A percentile compares a stretch with the other conserved stretches of the same genome.
These are phyloP conservation scores for Xerus inauris DNA, from an alignment of 2,113 vertebrate species.

Conservation along the genomic window DNA sequence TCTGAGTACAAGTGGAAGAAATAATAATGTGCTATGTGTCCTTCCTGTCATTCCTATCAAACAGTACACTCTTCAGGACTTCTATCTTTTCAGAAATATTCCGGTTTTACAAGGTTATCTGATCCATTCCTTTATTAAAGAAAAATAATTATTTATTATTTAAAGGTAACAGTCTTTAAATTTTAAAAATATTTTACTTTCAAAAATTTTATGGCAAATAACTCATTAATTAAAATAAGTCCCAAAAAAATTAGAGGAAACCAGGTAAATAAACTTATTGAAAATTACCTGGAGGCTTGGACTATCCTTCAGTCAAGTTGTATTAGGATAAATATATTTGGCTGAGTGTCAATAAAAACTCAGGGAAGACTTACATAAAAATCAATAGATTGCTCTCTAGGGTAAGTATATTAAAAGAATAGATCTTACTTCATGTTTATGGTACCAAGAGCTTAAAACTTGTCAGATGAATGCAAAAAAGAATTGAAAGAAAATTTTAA, in stretches of 20 bases:
- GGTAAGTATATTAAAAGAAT: not conserved
- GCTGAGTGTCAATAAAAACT: not conserved
- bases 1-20: slow-evolving; percentile 37
- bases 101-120: not conserved
- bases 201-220: slow-evolving; percentile 8
- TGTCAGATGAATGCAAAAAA: not conserved
- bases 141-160: not conserved
- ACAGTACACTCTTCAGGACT: not conserved
- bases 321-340: not conserved
- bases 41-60: not conserved
- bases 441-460: not conserved
- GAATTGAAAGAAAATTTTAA: not conserved
- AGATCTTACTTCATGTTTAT: not conserved
- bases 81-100: not conserved
- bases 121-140: not conserved
- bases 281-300: not conserved
- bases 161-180: no score
- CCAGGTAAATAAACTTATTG: not conserved
- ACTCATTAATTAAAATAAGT: not conserved
- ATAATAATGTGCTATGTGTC: not conserved
- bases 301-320: not conserved
- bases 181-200: no score
- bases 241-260: not conserved
- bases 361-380: not conserved
- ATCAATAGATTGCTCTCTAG: not conserved